phyloP scores from a whole-genome alignment of 2,888 invertebrate genomes.

The Neria commutata region DNA sequence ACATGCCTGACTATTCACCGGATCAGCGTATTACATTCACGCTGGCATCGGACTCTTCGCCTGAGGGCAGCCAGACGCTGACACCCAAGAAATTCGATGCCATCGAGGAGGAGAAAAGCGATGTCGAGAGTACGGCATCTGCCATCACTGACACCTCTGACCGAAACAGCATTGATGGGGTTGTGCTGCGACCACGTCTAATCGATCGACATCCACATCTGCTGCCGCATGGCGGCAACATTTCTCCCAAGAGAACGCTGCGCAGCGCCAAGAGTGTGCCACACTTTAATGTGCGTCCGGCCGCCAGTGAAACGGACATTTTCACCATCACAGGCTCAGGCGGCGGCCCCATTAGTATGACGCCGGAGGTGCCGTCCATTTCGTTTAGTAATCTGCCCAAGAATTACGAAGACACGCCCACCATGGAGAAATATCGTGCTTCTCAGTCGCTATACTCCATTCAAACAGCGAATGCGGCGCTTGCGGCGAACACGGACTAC shows the following conservation, averaged over 20 bases:
- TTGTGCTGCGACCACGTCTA: conserved; percentile 53
- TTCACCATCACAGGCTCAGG: conserved; percentile 57
- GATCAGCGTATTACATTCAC: conserved; percentile 58
- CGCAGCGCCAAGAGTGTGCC: conserved; percentile 60
- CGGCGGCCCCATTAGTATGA: conserved; percentile 59
- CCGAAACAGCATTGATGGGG: conserved; percentile 43
- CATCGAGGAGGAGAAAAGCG: conserved; percentile 52
- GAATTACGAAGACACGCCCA: conserved; percentile 61
- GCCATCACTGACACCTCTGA: conserved; percentile 6
- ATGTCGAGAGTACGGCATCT: conserved; percentile 31
- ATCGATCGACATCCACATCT: conserved; percentile 55
- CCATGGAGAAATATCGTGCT: conserved; percentile 61
- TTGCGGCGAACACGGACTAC: conserved; percentile 64
- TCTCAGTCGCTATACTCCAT: conserved; percentile 62
- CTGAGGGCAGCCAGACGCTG: conserved; percentile 52
- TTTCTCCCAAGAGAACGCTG: conserved; percentile 45
- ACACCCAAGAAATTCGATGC: conserved; percentile 53
- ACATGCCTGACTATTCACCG: conserved; percentile 14
- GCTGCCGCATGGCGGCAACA: conserved; percentile 28
- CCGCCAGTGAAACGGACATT: conserved; percentile 60
- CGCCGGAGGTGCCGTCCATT: conserved; percentile 62
- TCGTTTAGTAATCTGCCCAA: conserved; percentile 60
- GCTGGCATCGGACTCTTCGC: conserved; percentile 50
- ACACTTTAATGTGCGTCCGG: conserved; percentile 53
- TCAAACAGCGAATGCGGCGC: conserved; percentile 63